Evolutionary conservation across 2,888 invertebrate genomes (phyloP).

Genomic region (Agrypnus murinus): DNA sequence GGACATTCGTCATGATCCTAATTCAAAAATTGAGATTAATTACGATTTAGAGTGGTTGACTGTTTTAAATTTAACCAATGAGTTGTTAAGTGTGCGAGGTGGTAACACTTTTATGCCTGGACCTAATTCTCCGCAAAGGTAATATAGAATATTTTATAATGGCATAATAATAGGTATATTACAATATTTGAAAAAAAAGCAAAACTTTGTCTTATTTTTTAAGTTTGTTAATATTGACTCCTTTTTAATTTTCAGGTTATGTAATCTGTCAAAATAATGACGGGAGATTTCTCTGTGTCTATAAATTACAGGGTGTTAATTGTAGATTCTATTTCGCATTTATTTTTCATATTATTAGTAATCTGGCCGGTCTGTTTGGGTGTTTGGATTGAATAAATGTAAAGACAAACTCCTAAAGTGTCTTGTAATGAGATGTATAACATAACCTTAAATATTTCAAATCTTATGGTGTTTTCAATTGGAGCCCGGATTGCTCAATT

Average conservation of each 20-base stretch:
- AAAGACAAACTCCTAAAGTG: no score
- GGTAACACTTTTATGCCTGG: constrained; percentile 88
- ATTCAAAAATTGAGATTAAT: constrained; percentile 75
- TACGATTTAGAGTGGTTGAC: constrained; percentile 97
- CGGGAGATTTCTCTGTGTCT: no score
- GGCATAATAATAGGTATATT: no score
- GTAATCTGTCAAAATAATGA: background rate
- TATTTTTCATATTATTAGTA: no score
- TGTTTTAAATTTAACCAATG: constrained; percentile 90
- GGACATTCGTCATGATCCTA: constrained; percentile 75
- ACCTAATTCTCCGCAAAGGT: constrained; percentile 81
- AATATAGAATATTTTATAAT: constrained; percentile 45
- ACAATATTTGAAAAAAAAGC: background rate
- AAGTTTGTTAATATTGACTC: background rate
- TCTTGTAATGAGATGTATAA: no score
- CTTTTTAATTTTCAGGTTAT: background rate
- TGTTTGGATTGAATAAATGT: no score
- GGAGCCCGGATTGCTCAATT: no score
- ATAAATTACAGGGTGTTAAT: no score
- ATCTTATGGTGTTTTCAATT: no score
- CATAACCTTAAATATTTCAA: no score
- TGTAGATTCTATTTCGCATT: no score
- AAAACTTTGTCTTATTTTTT: background rate
- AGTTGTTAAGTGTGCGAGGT: constrained; percentile 84
- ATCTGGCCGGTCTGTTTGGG: no score